Evolutionary conservation across 2,113 vertebrate species (phyloP), one percentile per base, ranked within the genome.

Genomic region (Myiagra hebetior): DNA sequence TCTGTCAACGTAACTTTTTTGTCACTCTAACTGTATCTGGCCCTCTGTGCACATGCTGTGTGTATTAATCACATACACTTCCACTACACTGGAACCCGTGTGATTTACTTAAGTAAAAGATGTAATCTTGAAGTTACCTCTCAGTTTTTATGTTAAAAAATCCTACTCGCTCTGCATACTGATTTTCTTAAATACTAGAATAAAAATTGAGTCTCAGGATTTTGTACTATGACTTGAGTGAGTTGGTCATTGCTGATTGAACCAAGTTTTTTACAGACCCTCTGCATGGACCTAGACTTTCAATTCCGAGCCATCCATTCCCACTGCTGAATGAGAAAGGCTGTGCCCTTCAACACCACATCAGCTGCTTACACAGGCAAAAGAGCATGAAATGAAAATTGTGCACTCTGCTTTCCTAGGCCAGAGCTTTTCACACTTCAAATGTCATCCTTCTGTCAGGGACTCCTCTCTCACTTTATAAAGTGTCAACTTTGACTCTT

Each of bases 251-350:
- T 69, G 65, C n/a, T 24, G 56, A 46, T 1, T 53, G 57, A 83
- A 69, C 14, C 15, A 37, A 39, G 30, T 27, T 33, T 53, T 62
- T 67, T 47, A 67, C 8, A 67, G 60, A 52, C 15, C 5, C 30
- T 65, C 15, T 37, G 24, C 31, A 67, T 2, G 8, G n/a, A 46
- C 44, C 49, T 5, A 33, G 35, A 30, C 42, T 42, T 49, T 22
- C 14, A 63, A 26, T 22, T 65, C 22, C 33, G 24, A 94, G 72
- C 14, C 39, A 18, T 59, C 42, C 20, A 12, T n/a, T 56, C 50
- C 24, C 50, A 70, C 7, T 39, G 24, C 33, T 0, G 0, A 68
- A 76, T 13, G 27, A 63, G 42, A 68, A 91, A 17, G 12, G 35
- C 19, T 63, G 35, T 8, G 39, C 42, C n/a, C 33, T 88, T 86